These are phyloP conservation scores for Parazoanthus swiftii DNA, from an alignment of 92 coral and sea anemone genomes.

Conservation along the genomic window DNA sequence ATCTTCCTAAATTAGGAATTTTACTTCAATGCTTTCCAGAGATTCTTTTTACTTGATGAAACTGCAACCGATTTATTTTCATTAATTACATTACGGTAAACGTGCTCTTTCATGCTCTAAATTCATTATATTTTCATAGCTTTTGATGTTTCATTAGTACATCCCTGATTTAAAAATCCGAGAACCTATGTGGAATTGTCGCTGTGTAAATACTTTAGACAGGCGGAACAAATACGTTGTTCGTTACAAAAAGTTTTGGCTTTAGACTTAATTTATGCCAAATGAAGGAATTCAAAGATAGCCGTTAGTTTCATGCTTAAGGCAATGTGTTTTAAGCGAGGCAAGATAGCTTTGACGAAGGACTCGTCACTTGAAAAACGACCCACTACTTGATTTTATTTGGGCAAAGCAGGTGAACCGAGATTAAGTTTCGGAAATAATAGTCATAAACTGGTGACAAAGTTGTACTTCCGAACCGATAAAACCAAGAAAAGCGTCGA, in stretches of 20 bases:
- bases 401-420: background rate
- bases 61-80: conserved; percentile 11
- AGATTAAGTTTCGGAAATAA: background rate
- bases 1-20: conserved; percentile 24
- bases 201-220: conserved; percentile 25
- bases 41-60: background rate
- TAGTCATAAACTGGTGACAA: background rate
- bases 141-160: conserved; percentile 7
- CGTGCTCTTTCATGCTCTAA: background rate
- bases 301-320: conserved; percentile 15
- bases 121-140: conserved; percentile 10
- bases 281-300: conserved; percentile 39
- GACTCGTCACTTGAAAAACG: background rate
- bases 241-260: conserved; percentile 39
- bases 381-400: background rate
- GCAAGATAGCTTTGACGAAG: background rate
- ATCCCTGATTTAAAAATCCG: background rate
- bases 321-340: background rate
- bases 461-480: background rate
- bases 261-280: conserved; percentile 15
- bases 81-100: background rate
- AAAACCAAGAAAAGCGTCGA: background rate
- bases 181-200: conserved; percentile 19
- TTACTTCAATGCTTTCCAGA: background rate
- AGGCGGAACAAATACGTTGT: conserved; percentile 38